Percentiles rank a stretch among this genome's conserved stretches.
Evolutionary conservation across 1,140 invertebrate genomes (phyloP).

Genomic region (Pogonomyrmex barbatus): DNA sequence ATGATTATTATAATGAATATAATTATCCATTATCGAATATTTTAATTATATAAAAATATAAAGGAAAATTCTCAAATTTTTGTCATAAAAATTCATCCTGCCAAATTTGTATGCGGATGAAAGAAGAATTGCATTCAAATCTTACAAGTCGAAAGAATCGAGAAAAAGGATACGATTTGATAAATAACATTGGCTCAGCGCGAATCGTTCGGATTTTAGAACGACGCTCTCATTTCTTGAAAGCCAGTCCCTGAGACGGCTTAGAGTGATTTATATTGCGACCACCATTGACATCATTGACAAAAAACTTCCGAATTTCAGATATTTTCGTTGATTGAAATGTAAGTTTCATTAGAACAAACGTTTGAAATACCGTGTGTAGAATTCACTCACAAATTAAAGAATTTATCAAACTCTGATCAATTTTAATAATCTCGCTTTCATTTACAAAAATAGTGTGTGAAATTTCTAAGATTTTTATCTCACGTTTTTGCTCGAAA

Average conservation of each 20-base stretch:
- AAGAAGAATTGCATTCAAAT: background rate
- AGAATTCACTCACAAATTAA: background rate
- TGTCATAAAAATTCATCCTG: constrained; percentile 16
- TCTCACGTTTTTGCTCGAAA: background rate
- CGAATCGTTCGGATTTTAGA: constrained; percentile 8
- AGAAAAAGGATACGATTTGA: constrained; percentile 20
- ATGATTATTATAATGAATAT: background rate
- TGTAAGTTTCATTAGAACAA: background rate
- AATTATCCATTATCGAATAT: background rate
- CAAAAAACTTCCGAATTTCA: constrained; percentile 48
- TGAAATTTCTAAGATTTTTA: constrained; percentile 14
- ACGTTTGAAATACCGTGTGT: background rate
- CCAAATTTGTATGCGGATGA: background rate
- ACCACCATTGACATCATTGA: background rate
- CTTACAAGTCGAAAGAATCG: background rate
- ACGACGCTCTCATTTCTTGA: constrained; percentile 22
- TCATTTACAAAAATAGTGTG: background rate
- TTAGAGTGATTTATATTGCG: constrained; percentile 47
- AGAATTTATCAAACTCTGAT: background rate
- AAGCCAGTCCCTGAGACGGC: constrained; percentile 30
- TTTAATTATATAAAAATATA: background rate
- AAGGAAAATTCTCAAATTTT: background rate
- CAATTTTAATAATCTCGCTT: background rate
- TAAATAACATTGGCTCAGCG: constrained; percentile 44
- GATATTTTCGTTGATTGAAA: background rate